Evolutionary conservation across 2,888 invertebrate species (phyloP).

Genomic region (Hirtodrosophila trivittata): DNA sequence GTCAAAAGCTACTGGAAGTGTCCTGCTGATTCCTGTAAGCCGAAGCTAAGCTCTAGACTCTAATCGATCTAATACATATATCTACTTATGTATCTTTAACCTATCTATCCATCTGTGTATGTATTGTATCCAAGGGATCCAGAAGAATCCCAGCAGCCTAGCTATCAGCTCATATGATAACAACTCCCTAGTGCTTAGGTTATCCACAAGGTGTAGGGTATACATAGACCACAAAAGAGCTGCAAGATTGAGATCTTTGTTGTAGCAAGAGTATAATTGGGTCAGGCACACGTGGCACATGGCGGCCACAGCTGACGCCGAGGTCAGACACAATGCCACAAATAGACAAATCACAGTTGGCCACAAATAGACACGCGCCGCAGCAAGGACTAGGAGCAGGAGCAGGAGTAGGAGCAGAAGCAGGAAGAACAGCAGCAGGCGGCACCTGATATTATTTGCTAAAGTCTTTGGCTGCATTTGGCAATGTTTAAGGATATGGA

Average conservation of each 20-base stretch:
- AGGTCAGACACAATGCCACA: slow-evolving; percentile 34
- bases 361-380: slow-evolving; percentile 73
- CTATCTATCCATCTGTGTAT: no score
- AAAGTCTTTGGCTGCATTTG: slow-evolving; percentile 48
- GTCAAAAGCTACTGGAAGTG: no score
- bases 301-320: slow-evolving; percentile 57
- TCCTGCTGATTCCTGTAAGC: no score
- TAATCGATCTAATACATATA: no score
- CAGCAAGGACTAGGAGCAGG: background rate
- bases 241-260: slow-evolving; percentile 19
- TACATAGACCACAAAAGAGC: background rate
- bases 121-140: no score
- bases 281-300: slow-evolving; percentile 53
- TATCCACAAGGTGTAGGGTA: no score
- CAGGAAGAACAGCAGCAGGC: slow-evolving; percentile 9
- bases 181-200: no score
- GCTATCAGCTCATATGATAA: no score
- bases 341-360: slow-evolving; percentile 74
- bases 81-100: no score
- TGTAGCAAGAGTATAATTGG: slow-evolving; percentile 37
- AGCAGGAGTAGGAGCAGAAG: slow-evolving; percentile 2
- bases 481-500: slow-evolving; percentile 71
- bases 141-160: no score
- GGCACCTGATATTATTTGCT: slow-evolving; percentile 54
- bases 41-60: no score